Percentiles rank a stretch among this genome's conserved stretches.
These are phyloP conservation scores for Chirona hameri DNA, from an alignment of 2,888 invertebrate species.

Conservation along the genomic window DNA sequence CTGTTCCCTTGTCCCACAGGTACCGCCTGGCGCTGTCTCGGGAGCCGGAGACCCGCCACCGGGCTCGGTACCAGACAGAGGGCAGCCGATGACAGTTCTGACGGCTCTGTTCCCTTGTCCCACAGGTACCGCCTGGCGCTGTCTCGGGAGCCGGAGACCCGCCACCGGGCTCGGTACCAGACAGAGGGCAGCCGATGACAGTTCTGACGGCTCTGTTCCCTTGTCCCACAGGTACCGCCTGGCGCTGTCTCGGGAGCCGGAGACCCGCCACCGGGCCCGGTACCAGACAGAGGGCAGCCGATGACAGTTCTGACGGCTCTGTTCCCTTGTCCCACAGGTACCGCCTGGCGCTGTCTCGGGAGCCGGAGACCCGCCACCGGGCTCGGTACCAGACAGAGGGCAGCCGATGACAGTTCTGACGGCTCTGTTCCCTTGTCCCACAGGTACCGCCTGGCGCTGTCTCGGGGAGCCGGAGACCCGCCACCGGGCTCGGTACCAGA, in stretches of 20 bases:
- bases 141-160: constrained; percentile 86
- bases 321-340: neutral
- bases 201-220: too few species aligned
- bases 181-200: constrained; percentile 95
- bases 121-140: constrained; percentile 59
- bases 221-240: constrained; percentile 46
- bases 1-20: neutral
- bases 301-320: too few species aligned
- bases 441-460: constrained; percentile 60
- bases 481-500: constrained; percentile 88
- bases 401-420: too few species aligned
- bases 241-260: constrained; percentile 85
- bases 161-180: constrained; percentile 88
- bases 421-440: too few species aligned
- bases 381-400: constrained; percentile 94
- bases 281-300: constrained; percentile 95
- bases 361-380: constrained; percentile 92
- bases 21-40: constrained; percentile 67
- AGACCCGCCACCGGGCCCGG: constrained; percentile 86
- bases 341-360: constrained; percentile 71
- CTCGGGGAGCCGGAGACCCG: constrained; percentile 92
- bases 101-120: too few species aligned
- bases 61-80: constrained; percentile 91
- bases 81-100: too few species aligned
- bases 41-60: constrained; percentile 91